Conservation (phyloP, 2,797 vertebrate genomes). For the Calcarius lapponicus region DNA sequence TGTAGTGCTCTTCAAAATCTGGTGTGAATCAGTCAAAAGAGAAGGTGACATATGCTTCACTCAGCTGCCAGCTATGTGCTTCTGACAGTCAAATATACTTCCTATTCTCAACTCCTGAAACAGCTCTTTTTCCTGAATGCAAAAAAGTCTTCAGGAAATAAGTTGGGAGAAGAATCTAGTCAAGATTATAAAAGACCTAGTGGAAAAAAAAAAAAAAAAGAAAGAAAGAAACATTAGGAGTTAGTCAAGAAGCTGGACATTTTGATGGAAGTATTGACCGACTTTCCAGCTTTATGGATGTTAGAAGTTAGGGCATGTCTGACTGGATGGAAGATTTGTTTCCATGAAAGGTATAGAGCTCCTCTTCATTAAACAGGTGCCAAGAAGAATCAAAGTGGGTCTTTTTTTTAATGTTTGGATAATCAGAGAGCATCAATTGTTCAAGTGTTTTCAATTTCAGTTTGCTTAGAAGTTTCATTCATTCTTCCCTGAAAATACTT, state of each 20-base stretch:
- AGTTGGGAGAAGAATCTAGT: background rate
- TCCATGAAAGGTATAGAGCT: background rate
- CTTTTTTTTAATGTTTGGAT: background rate
- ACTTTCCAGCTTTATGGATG: background rate
- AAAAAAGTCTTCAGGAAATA: background rate
- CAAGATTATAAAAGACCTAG: background rate
- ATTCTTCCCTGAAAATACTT: background rate
- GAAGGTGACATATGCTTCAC: background rate
- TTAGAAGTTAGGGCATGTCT: background rate
- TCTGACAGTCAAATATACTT: background rate
- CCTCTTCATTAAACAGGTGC: background rate
- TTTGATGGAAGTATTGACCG: background rate
- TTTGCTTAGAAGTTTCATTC: background rate
- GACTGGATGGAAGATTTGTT: background rate
- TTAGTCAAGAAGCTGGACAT: background rate
- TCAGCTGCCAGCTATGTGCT: background rate
- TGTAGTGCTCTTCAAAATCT: background rate
- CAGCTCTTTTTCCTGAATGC: background rate
- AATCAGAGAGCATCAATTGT: background rate
- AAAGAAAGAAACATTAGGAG: background rate
- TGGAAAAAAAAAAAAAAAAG: background rate
- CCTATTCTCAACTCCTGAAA: background rate
- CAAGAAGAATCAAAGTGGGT: background rate
- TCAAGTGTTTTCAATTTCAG: background rate
- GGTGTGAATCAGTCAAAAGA: background rate